These are phyloP conservation scores for Nixonia krombeini DNA, from an alignment of 1,140 invertebrate genomes.

Conservation along the genomic window DNA sequence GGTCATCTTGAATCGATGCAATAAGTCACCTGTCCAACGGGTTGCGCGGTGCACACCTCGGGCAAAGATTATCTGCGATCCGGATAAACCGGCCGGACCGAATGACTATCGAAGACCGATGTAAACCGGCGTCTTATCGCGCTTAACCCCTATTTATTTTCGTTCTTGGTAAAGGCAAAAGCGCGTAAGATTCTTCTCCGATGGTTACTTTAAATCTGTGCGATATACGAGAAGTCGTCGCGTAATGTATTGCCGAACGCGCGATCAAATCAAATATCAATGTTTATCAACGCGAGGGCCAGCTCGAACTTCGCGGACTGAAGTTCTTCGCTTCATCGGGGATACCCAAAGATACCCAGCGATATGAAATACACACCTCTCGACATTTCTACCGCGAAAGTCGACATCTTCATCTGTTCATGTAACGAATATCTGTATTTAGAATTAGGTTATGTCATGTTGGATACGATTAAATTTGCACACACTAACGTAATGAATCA, in stretches of 20 bases:
- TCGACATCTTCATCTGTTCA: too few species aligned
- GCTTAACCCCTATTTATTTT: constrained; percentile 57
- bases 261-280: not conserved
- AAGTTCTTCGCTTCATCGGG: too few species aligned
- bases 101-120: constrained; percentile 60
- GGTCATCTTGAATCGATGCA: constrained; percentile 61
- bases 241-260: constrained; percentile 3
- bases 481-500: too few species aligned
- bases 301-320: too few species aligned
- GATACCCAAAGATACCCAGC: too few species aligned
- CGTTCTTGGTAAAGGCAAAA: constrained; percentile 22
- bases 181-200: constrained; percentile 12
- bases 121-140: constrained; percentile 55
- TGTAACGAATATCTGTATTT: too few species aligned
- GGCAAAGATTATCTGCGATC: constrained; percentile 65
- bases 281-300: not conserved
- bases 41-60: constrained; percentile 48
- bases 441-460: too few species aligned
- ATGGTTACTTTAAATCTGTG: constrained; percentile 13
- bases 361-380: too few species aligned
- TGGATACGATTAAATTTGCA: too few species aligned
- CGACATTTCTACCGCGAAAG: too few species aligned
- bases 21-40: constrained; percentile 66
- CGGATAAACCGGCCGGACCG: constrained; percentile 62
- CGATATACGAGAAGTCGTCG: constrained; percentile 8